Conservation (phyloP, 2,797 vertebrate species). For the Sparidentex hasta region DNA sequence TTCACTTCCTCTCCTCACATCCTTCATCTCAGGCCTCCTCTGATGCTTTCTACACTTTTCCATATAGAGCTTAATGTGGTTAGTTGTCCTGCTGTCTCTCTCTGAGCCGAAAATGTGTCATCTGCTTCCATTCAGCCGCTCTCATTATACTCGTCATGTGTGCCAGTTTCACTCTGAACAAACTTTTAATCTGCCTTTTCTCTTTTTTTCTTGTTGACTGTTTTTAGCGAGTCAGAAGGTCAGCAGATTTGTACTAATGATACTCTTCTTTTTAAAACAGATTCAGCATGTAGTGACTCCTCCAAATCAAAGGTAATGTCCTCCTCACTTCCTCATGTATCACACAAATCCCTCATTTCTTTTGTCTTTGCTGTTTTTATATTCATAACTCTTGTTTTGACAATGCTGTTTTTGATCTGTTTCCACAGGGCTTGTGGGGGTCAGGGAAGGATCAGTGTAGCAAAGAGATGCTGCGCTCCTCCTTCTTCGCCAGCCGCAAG, state of each 20-base stretch:
- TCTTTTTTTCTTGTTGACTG: conserved; percentile 40
- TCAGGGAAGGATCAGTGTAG: conserved; percentile 98
- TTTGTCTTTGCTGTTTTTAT: background rate
- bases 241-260: conserved; percentile 56
- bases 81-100: conserved; percentile 36
- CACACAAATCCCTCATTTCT: background rate
- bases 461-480: conserved; percentile 97
- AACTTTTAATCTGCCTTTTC: conserved; percentile 43
- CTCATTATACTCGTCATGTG: conserved; percentile 68
- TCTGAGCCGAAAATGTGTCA: conserved; percentile 53
- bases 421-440: conserved; percentile 94
- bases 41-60: conserved; percentile 54
- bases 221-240: conserved; percentile 22
- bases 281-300: conserved; percentile 99
- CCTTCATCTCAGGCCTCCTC: conserved; percentile 63
- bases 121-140: conserved; percentile 75
- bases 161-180: conserved; percentile 54
- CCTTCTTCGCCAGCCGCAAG: conserved; percentile 98
- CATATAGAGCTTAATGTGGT: conserved; percentile 58
- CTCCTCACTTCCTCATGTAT: background rate
- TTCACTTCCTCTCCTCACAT: conserved; percentile 41
- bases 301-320: conserved; percentile 97
- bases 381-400: background rate
- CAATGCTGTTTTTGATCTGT: conserved; percentile 28
- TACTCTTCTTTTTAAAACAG: conserved; percentile 84